phyloP scores from a whole-genome alignment of 2,888 invertebrate species.

The Machimus atricapillus region DNA sequence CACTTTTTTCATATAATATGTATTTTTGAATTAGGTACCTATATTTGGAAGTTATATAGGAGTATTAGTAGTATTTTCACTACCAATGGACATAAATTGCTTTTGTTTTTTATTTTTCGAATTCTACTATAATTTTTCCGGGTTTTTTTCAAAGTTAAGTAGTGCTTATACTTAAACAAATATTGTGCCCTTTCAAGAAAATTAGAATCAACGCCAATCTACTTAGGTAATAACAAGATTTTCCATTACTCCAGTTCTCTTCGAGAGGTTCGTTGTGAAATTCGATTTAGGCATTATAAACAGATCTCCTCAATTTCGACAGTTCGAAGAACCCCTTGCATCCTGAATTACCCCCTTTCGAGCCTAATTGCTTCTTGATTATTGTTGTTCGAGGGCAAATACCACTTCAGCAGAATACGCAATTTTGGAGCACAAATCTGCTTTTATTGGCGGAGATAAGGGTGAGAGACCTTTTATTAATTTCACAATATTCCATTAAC shows the following conservation, averaged over 20 bases:
- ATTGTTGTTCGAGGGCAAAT: neutral
- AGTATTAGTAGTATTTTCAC: no score
- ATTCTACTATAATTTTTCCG: no score
- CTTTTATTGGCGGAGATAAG: neutral
- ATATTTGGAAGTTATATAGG: no score
- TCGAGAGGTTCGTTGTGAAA: neutral
- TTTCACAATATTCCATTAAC: neutral
- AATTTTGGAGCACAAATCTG: neutral
- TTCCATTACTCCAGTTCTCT: neutral
- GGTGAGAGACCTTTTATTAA: neutral
- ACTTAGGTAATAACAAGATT: neutral
- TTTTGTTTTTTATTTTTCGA: no score
- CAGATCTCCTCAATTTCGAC: neutral
- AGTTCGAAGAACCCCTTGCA: neutral
- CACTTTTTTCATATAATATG: neutral
- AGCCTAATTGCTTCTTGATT: neutral
- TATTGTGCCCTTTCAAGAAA: neutral
- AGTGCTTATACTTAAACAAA: neutral
- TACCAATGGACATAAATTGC: no score
- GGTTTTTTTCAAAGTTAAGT: no score
- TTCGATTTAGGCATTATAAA: neutral
- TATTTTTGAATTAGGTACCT: no score
- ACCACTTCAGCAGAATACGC: neutral
- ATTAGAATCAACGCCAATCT: neutral
- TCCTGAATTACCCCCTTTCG: neutral